Conservation (phyloP, 92 coral and sea anemone genomes). For the Porites lobata region DNA sequence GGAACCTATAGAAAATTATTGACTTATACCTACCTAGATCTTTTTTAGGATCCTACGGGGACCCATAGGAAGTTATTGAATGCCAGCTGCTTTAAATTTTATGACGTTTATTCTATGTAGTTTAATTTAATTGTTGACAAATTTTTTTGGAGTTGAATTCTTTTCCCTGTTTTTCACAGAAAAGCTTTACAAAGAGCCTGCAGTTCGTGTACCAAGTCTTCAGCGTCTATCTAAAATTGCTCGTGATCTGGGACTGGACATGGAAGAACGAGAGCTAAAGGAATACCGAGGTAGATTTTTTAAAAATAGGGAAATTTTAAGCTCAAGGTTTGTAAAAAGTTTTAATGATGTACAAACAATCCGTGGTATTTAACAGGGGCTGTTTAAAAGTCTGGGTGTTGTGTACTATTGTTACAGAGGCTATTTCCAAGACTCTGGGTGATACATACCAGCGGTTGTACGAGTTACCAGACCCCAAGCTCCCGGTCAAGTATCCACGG, state of each 20-base stretch:
- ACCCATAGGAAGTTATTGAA: too few species aligned
- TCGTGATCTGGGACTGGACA: slow-evolving; percentile 57
- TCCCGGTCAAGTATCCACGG: slow-evolving; percentile 87
- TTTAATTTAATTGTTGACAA: too few species aligned
- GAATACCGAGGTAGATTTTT: slow-evolving; percentile 57
- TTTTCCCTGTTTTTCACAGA: not conserved
- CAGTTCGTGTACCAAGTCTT: slow-evolving; percentile 82
- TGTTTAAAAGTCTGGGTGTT: too few species aligned
- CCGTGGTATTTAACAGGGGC: too few species aligned
- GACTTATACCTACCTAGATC: too few species aligned
- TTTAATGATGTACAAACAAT: too few species aligned
- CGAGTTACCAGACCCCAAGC: slow-evolving; percentile 80
- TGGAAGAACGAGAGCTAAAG: slow-evolving; percentile 66
- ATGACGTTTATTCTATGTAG: too few species aligned
- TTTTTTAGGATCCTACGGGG: too few species aligned
- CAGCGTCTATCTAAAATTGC: slow-evolving; percentile 72
- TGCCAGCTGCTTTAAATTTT: not conserved
- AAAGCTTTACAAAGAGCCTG: slow-evolving; percentile 76
- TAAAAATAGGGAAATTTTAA: too few species aligned
- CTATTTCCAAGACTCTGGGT: slow-evolving; percentile 12
- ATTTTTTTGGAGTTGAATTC: too few species aligned
- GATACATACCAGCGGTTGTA: slow-evolving; percentile 61
- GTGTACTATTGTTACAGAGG: not conserved
- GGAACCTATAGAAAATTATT: too few species aligned
- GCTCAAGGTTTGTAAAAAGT: too few species aligned